Evolutionary conservation across 2,797 vertebrate species (phyloP).

Genomic region (Sphenopsis melanotis): DNA sequence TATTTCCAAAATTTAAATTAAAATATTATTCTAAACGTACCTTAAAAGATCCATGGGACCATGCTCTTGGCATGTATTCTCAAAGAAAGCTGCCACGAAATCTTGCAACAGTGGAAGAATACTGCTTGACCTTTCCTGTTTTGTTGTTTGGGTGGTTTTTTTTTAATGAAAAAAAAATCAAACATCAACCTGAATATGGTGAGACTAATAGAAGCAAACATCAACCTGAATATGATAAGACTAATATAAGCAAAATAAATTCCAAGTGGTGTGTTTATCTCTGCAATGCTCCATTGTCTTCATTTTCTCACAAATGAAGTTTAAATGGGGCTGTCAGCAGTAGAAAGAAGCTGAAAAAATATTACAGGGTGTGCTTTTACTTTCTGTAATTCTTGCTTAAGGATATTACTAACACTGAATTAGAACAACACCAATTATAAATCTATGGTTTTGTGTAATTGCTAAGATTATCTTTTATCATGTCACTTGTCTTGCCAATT

Average conservation of each 20-base stretch:
- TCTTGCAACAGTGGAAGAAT: constrained; percentile 83
- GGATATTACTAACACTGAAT: neutral
- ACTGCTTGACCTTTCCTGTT: constrained; percentile 80
- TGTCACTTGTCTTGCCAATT: neutral
- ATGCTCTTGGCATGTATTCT: constrained; percentile 75
- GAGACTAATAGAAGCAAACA: neutral
- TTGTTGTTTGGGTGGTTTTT: neutral
- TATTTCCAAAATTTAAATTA: neutral
- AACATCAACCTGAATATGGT: neutral
- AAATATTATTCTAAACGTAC: constrained; percentile 64
- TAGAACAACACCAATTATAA: neutral
- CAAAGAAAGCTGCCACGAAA: constrained; percentile 87
- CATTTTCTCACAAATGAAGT: neutral
- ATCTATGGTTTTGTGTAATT: neutral
- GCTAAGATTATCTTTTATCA: neutral
- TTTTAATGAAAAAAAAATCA: neutral
- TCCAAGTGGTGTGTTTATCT: neutral
- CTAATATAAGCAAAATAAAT: neutral
- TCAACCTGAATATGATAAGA: neutral
- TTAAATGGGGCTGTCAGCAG: neutral
- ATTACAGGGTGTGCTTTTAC: neutral
- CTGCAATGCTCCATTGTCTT: neutral
- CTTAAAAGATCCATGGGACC: constrained; percentile 83
- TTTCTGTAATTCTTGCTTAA: neutral
- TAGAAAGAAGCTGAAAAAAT: neutral